Conservation (phyloP, 2,113 vertebrate genomes). For the Stigmatopora nigra region DNA sequence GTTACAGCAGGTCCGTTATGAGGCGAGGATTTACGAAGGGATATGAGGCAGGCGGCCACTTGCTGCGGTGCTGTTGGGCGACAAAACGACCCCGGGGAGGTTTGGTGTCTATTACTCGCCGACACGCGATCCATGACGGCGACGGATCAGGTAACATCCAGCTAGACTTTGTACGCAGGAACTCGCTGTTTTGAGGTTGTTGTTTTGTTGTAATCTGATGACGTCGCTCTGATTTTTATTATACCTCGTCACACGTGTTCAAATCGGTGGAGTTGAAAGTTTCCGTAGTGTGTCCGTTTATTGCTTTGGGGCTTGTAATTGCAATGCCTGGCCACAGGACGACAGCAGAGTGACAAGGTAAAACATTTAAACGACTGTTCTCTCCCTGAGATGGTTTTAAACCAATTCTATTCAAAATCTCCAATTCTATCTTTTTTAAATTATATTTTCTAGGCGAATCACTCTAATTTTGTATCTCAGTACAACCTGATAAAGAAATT, state of each 20-base stretch:
- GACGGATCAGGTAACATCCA: slow-evolving; percentile 42
- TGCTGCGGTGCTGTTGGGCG: slow-evolving; percentile 40
- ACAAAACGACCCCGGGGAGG: slow-evolving; percentile 6
- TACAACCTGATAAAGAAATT: too few species aligned
- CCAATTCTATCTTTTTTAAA: too few species aligned
- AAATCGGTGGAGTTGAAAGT: too few species aligned
- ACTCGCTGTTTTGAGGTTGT: neutral
- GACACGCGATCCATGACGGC: slow-evolving; percentile 24
- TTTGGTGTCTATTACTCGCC: slow-evolving; percentile 25
- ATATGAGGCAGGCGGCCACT: slow-evolving; percentile 18
- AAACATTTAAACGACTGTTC: neutral
- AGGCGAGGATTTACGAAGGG: slow-evolving; percentile 3
- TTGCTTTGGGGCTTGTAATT: neutral
- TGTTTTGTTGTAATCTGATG: neutral
- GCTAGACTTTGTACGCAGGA: slow-evolving; percentile 11
- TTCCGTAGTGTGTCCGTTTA: neutral
- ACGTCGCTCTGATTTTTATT: neutral
- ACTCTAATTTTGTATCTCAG: too few species aligned
- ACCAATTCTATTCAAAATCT: too few species aligned
- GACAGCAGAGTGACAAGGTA: neutral
- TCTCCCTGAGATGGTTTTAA: too few species aligned
- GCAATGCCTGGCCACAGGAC: neutral
- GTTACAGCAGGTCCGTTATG: neutral
- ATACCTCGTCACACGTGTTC: neutral
- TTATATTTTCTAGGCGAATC: too few species aligned